A percentile compares a stretch with the other conserved stretches of the same genome.
These are phyloP conservation scores for Drosophila kohkoa DNA, from an alignment of 1,140 invertebrate species.

Conservation along the genomic window DNA sequence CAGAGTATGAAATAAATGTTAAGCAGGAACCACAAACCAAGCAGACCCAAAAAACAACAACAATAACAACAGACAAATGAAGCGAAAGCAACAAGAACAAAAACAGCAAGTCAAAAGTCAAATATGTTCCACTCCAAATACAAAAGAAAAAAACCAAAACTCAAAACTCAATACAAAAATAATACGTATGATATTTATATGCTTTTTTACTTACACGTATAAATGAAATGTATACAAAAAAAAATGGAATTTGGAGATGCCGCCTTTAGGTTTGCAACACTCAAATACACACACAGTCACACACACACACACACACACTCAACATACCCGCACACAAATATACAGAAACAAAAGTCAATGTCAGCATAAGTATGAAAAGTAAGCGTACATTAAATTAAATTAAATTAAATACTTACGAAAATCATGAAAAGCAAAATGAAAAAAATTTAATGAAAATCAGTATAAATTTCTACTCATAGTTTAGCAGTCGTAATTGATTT, in stretches of 20 bases:
- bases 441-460: slow-evolving; percentile 41
- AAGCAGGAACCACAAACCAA: slow-evolving; percentile 77
- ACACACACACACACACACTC: slow-evolving; percentile 48
- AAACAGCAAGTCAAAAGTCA: slow-evolving; percentile 47
- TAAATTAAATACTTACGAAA: slow-evolving; percentile 39
- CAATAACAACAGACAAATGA: slow-evolving; percentile 27
- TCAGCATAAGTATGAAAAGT: slow-evolving; percentile 66
- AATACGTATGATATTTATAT: slow-evolving; percentile 78
- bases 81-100: slow-evolving; percentile 42
- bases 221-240: slow-evolving; percentile 45
- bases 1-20: slow-evolving; percentile 54
- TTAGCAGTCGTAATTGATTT: slow-evolving; percentile 75
- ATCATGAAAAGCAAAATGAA: slow-evolving; percentile 43
- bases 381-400: slow-evolving; percentile 59
- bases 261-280: slow-evolving; percentile 76
- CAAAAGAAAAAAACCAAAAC: slow-evolving; percentile 51
- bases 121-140: slow-evolving; percentile 57
- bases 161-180: slow-evolving; percentile 51
- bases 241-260: slow-evolving; percentile 28
- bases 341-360: slow-evolving; percentile 49
- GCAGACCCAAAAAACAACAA: slow-evolving; percentile 32
- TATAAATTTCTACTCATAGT: slow-evolving; percentile 76
- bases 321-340: slow-evolving; percentile 40
- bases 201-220: slow-evolving; percentile 78
- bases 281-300: slow-evolving; percentile 64